Percentiles rank a stretch among this genome's conserved stretches.
Evolutionary conservation across 2,888 invertebrate genomes (phyloP).

Genomic region (Dynastes tityus): DNA sequence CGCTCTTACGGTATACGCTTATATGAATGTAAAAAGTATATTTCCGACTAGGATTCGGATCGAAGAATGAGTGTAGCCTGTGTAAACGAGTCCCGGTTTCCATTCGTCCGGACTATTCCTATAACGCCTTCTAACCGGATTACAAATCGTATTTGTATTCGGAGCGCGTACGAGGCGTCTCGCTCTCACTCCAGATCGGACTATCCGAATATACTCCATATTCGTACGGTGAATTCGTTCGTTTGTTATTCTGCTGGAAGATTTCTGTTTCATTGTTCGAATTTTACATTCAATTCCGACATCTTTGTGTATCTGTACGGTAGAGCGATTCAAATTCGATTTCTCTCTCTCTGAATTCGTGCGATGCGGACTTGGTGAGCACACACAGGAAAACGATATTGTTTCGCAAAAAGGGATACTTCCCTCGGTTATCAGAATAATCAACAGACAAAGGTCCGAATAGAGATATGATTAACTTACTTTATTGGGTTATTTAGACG

Average conservation of each 20-base stretch:
- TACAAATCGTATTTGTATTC: constrained; percentile 42
- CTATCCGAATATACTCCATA: constrained; percentile 43
- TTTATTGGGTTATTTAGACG: not conserved
- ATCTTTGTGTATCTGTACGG: constrained; percentile 45
- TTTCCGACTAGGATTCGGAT: not conserved
- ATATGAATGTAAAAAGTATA: not conserved
- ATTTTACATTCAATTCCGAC: constrained; percentile 46
- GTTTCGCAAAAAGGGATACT: constrained; percentile 30
- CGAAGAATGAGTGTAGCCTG: not conserved
- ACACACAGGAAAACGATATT: constrained; percentile 32
- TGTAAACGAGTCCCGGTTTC: constrained; percentile 30
- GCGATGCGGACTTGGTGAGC: constrained; percentile 7
- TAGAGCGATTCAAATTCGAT: constrained; percentile 38
- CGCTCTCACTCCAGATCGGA: constrained; percentile 30
- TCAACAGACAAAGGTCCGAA: constrained; percentile 3
- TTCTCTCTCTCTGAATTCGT: constrained; percentile 32
- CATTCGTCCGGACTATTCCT: constrained; percentile 36
- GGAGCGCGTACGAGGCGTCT: constrained; percentile 23
- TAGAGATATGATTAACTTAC: not conserved
- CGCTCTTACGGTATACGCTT: not conserved
- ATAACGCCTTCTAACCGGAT: constrained; percentile 46
- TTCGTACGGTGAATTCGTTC: constrained; percentile 41
- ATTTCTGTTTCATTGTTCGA: constrained; percentile 46
- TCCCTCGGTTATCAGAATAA: constrained; percentile 5
- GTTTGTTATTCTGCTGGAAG: constrained; percentile 41